Base-by-base conservation (phyloP, 2,797 vertebrate genomes). In the Alcedo quadribrachys region DNA sequence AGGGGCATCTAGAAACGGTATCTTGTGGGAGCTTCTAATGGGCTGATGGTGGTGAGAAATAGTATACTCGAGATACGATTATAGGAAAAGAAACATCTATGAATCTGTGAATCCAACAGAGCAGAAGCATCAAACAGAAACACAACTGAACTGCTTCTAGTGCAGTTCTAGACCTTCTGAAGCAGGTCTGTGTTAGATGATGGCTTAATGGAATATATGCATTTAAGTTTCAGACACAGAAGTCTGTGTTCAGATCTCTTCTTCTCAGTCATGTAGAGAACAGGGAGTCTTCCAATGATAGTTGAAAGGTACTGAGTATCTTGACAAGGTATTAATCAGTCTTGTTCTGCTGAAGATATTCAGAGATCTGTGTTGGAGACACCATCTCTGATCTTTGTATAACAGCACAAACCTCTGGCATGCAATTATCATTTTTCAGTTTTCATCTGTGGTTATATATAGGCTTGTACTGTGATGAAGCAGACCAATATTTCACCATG, bases 401-500 rank as follows among this genome's bases (percentile, higher is more conserved):
- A 73, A 77, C 12, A 81, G 28, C 51, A 58, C 58, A 81, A 87
- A 83, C 42, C 48, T 67, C 60, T 70, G 85, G 20, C 55, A 67
- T 91, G 70, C 77, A 57, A 30, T 67, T 84, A 81, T 25, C 25
- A 63, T 86, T 92, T 87, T 55, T 65, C 85, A 75, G 20, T 89
- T 94, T 86, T 85, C 76, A 51, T 71, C 62, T 65, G 19, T 37
- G 55, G 51, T 91, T 92, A 88, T 81, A 92, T 87, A 91, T 81
- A 84, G 71, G 40, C 54, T 84, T 68, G 46, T 46, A 69, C 13
- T n/a, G 17, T 57, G 60, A 79, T 71, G 54, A 63, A 90, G 45
- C 51, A 92, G 55, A 27, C 35, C 48, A 71, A 69, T 92, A 94
- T 95, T 94, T 95, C 85, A 89, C 40, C 45, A 8, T 84, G 70